Percentiles rank a stretch among this genome's conserved stretches.
Conservation (phyloP, 1,140 invertebrate genomes). For the Thaumatotibia leucotreta region DNA sequence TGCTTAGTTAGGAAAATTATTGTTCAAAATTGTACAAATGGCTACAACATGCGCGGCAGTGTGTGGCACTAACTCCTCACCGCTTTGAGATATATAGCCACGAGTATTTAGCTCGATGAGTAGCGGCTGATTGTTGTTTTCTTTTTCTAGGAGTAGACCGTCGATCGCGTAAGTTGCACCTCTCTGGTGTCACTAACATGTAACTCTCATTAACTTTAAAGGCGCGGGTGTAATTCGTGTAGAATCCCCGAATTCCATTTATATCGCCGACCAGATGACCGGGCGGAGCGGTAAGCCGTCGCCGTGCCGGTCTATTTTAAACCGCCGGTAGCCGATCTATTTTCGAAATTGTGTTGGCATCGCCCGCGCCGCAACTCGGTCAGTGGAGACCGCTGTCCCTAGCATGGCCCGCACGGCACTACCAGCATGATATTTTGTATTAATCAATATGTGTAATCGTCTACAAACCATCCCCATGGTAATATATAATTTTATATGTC, state of each 20-base stretch:
- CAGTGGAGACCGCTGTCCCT: slow-evolving; percentile 43
- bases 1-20: not conserved
- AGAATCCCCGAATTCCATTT: slow-evolving; percentile 32
- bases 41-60: slow-evolving; percentile 44
- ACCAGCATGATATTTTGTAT: slow-evolving; percentile 50
- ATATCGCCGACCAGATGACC: slow-evolving; percentile 44
- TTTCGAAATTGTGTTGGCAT: slow-evolving; percentile 42
- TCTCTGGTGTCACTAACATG: slow-evolving; percentile 73
- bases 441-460: slow-evolving; percentile 42
- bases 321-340: slow-evolving; percentile 55
- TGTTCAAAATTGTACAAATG: slow-evolving; percentile 21
- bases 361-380: slow-evolving; percentile 67
- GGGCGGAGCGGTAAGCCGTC: slow-evolving; percentile 29
- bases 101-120: slow-evolving; percentile 45
- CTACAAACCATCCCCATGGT: slow-evolving; percentile 39
- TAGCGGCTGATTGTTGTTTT: slow-evolving; percentile 74
- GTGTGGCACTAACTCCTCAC: slow-evolving; percentile 63
- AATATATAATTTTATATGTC: slow-evolving; percentile 38
- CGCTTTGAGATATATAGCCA: slow-evolving; percentile 31
- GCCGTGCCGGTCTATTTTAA: slow-evolving; percentile 50
- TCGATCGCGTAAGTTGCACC: slow-evolving; percentile 77
- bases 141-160: slow-evolving; percentile 78
- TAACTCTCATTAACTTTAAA: slow-evolving; percentile 60
- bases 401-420: slow-evolving; percentile 47
- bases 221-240: slow-evolving; percentile 49